phyloP scores from a whole-genome alignment of 37 sponge, comb jelly and placozoan genomes.

The Mnemiopsis leidyi region DNA sequence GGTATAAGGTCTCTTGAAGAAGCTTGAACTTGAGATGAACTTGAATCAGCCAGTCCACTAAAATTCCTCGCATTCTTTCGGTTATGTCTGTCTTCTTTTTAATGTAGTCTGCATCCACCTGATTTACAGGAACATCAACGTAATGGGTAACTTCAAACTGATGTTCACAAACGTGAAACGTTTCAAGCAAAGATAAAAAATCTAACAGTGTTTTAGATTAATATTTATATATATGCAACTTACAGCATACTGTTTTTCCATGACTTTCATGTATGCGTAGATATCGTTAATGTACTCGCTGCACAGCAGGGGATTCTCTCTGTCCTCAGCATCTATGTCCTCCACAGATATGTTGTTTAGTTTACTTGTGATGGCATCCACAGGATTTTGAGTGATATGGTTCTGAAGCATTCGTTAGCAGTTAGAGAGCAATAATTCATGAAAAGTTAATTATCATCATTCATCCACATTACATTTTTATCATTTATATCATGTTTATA shows the following conservation, averaged over 20 bases:
- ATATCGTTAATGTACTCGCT: conserved; percentile 93
- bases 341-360: conserved; percentile 66
- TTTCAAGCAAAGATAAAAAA: too few species aligned
- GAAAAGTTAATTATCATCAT: too few species aligned
- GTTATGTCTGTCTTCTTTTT: conserved; percentile 77
- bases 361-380: neutral
- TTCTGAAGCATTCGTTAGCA: too few species aligned
- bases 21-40: conserved; percentile 88
- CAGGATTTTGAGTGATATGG: too few species aligned
- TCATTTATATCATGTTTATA: too few species aligned
- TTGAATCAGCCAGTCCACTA: conserved; percentile 94
- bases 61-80: conserved; percentile 84
- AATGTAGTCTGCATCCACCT: conserved; percentile 77
- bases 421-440: too few species aligned
- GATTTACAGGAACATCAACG: neutral
- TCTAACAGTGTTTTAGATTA: too few species aligned
- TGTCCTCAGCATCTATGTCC: conserved; percentile 82
- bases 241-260: conserved; percentile 72
- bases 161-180: too few species aligned
- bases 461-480: too few species aligned
- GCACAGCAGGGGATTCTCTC: conserved; percentile 91
- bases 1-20: conserved; percentile 89
- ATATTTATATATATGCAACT: neutral
- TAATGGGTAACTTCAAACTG: too few species aligned
- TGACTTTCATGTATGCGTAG: conserved; percentile 82